Evolutionary conservation across 2,888 invertebrate genomes (phyloP).

Genomic region (Latrodectus hesperus): DNA sequence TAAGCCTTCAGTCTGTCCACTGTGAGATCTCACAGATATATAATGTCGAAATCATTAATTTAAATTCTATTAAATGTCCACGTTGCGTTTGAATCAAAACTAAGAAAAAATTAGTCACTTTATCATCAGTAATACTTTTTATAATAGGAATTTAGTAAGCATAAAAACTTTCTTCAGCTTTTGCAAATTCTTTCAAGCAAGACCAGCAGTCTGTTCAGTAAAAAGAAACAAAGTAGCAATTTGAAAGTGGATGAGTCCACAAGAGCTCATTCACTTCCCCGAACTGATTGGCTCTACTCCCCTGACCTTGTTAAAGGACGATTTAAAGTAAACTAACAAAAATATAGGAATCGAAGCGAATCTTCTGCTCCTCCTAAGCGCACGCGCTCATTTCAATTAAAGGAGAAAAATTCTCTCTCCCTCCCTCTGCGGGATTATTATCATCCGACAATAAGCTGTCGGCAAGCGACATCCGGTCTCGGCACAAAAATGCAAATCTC

Average conservation of each 20-base stretch:
- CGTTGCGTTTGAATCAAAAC: no score
- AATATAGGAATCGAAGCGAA: constrained; percentile 8
- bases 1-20: no score
- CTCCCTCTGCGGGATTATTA: neutral
- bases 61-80: no score
- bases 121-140: no score
- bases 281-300: constrained; percentile 2
- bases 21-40: no score
- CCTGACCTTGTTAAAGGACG: constrained; percentile 50
- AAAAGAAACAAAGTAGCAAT: no score
- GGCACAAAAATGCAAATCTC: constrained; percentile 36
- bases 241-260: neutral
- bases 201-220: no score
- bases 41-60: no score
- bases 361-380: constrained; percentile 26
- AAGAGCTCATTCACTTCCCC: neutral
- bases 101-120: no score
- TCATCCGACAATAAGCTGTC: neutral
- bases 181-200: no score
- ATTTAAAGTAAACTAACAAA: constrained; percentile 28
- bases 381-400: constrained; percentile 44
- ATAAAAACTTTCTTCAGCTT: no score
- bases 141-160: no score
- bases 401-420: neutral
- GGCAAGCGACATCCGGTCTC: constrained; percentile 14